Conservation (phyloP, 2,888 invertebrate genomes). For the Boloria selene region DNA sequence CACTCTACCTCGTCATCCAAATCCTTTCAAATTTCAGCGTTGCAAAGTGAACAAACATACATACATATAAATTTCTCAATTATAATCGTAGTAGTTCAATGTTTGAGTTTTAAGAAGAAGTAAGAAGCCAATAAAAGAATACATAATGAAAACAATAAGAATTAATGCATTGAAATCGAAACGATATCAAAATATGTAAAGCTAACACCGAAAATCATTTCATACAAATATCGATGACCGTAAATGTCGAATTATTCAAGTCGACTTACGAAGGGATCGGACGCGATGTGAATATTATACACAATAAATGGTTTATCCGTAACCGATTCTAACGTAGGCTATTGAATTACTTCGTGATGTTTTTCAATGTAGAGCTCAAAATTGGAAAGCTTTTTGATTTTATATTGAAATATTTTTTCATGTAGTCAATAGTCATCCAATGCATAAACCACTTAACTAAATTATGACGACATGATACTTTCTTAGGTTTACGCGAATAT, state of each 20-base stretch:
- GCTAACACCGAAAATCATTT: constrained; percentile 21
- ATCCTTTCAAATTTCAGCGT: no score
- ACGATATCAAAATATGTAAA: background rate
- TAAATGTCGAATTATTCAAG: constrained; percentile 33
- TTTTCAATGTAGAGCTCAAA: constrained; percentile 18
- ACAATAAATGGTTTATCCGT: constrained; percentile 39
- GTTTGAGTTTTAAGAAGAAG: no score
- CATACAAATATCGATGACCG: constrained; percentile 32
- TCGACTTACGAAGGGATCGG: constrained; percentile 34
- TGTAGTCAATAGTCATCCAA: no score
- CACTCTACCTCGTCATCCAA: no score
- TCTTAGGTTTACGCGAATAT: no score
- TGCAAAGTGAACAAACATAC: no score
- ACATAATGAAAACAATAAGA: background rate
- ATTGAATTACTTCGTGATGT: constrained; percentile 33
- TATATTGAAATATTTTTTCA: background rate
- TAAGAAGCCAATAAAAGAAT: no score
- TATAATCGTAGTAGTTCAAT: no score
- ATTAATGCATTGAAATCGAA: background rate
- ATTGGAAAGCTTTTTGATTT: background rate
- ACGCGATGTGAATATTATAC: constrained; percentile 37
- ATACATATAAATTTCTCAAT: no score
- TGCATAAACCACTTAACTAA: no score
- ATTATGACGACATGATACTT: no score
- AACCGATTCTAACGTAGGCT: constrained; percentile 34